These are phyloP conservation scores for Drosophila dives DNA, from an alignment of 2,888 invertebrate genomes.

Conservation along the genomic window DNA sequence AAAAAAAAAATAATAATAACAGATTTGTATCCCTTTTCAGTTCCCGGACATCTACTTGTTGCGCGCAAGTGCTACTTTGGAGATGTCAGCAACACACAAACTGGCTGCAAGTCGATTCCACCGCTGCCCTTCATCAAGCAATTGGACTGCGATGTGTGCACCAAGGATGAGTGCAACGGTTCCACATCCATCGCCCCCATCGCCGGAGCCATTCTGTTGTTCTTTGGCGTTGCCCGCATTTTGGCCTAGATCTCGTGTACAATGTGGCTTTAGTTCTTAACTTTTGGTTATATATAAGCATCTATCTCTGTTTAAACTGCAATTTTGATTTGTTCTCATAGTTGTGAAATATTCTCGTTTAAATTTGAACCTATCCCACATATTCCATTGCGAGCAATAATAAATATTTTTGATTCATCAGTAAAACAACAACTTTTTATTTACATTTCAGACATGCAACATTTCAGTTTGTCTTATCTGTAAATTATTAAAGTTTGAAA, in stretches of 20 bases:
- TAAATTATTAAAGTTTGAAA: neutral
- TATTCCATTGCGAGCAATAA: slow-evolving; percentile 26
- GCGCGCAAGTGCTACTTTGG: no score
- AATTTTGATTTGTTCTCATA: slow-evolving; percentile 29
- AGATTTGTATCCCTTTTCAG: slow-evolving; percentile 42
- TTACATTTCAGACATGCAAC: neutral
- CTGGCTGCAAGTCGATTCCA: slow-evolving; percentile 49
- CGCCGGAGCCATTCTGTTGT: slow-evolving; percentile 70
- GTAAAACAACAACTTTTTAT: neutral
- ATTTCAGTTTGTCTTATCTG: no score
- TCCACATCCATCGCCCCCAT: slow-evolving; percentile 59
- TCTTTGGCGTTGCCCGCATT: slow-evolving; percentile 79
- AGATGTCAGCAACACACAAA: slow-evolving; percentile 31
- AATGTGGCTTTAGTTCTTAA: slow-evolving; percentile 44
- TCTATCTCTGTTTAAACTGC: slow-evolving; percentile 18
- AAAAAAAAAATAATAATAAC: neutral
- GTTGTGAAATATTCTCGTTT: slow-evolving; percentile 41
- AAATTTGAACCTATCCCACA: slow-evolving; percentile 44
- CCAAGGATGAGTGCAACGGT: no score
- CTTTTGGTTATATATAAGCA: slow-evolving; percentile 36
- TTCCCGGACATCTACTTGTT: slow-evolving; percentile 56
- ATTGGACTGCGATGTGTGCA: no score
- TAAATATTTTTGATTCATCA: slow-evolving; percentile 22
- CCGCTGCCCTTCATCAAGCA: slow-evolving; percentile 54
- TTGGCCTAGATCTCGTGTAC: slow-evolving; percentile 73